Conservation (phyloP, 2,113 vertebrate genomes). For the Silurus glanis region DNA sequence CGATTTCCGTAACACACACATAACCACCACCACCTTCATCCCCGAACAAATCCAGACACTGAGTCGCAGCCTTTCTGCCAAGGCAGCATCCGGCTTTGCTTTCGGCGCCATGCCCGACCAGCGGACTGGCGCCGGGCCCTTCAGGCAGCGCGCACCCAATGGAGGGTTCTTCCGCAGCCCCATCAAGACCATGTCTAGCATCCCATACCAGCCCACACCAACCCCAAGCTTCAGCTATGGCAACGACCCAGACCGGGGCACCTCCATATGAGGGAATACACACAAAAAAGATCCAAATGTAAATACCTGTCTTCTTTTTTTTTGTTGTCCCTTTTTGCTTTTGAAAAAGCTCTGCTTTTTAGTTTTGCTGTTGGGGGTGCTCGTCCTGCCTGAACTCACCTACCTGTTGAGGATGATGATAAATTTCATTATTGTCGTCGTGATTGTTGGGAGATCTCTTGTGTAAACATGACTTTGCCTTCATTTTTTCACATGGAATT, state of each 20-base stretch:
- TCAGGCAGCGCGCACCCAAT: conserved; percentile 96
- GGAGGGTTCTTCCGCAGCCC: conserved; percentile 99
- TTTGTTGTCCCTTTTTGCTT: conserved; percentile 62
- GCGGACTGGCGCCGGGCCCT: conserved; percentile 89
- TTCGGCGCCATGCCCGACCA: conserved; percentile 92
- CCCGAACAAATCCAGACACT: conserved; percentile 99
- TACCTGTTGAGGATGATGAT: conserved; percentile 61
- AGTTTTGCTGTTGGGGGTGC: conserved; percentile 53
- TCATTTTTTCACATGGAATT: conserved; percentile 59
- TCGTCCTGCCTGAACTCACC: conserved; percentile 57
- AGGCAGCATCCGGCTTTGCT: conserved; percentile 94
- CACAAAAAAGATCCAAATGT: conserved; percentile 65
- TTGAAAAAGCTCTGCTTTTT: conserved; percentile 54
- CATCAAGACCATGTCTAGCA: conserved; percentile 98
- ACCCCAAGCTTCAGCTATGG: conserved; percentile 94
- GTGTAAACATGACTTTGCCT: conserved; percentile 66
- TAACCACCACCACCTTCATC: conserved; percentile 99
- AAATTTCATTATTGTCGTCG: conserved; percentile 71
- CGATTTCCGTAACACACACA: conserved; percentile 99
- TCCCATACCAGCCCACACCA: conserved; percentile 98
- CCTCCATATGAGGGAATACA: conserved; percentile 85
- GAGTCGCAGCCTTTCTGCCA: conserved; percentile 95
- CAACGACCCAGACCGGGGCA: conserved; percentile 96
- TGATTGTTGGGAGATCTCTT: conserved; percentile 67
- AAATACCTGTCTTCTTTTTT: conserved; percentile 68